Conservation (phyloP, 1,140 invertebrate genomes). For the Gonioctena quinquepunctata region DNA sequence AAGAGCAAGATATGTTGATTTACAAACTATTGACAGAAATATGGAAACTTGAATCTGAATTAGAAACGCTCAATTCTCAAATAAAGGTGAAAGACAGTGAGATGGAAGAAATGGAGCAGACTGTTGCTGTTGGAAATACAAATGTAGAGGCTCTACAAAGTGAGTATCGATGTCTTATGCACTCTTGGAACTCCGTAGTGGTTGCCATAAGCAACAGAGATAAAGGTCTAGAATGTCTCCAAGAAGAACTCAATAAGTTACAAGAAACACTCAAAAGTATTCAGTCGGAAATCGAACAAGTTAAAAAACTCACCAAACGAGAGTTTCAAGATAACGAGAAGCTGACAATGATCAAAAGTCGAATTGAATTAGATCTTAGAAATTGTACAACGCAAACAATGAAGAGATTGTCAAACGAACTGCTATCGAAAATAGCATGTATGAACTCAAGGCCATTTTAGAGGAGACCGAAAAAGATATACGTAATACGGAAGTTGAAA, state of each 20-base stretch:
- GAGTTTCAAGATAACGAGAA: constrained; percentile 71
- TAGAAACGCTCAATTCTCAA: constrained; percentile 60
- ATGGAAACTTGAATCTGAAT: constrained; percentile 60
- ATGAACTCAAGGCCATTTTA: constrained; percentile 43
- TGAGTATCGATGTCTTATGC: constrained; percentile 68
- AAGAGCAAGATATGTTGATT: constrained; percentile 60
- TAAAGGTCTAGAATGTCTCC: constrained; percentile 65
- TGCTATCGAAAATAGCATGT: constrained; percentile 27
- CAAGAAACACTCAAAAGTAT: constrained; percentile 37
- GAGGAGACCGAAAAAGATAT: constrained; percentile 65
- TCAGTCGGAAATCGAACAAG: constrained; percentile 56
- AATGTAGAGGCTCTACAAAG: constrained; percentile 72
- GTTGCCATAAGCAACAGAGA: constrained; percentile 69
- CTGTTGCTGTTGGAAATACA: constrained; percentile 60
- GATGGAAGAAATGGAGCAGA: constrained; percentile 59
- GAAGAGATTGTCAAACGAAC: constrained; percentile 35
- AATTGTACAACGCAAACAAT: constrained; percentile 36
- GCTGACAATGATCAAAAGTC: constrained; percentile 63
- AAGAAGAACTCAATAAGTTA: constrained; percentile 57
- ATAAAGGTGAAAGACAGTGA: constrained; percentile 61
- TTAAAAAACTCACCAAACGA: constrained; percentile 61
- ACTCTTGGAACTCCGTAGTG: constrained; percentile 74
- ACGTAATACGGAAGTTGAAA: constrained; percentile 45
- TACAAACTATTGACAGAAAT: constrained; percentile 61
- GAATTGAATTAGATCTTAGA: constrained; percentile 61